These are phyloP conservation scores for Osmoderma eremita DNA, from an alignment of 2,888 invertebrate genomes.

Conservation along the genomic window DNA sequence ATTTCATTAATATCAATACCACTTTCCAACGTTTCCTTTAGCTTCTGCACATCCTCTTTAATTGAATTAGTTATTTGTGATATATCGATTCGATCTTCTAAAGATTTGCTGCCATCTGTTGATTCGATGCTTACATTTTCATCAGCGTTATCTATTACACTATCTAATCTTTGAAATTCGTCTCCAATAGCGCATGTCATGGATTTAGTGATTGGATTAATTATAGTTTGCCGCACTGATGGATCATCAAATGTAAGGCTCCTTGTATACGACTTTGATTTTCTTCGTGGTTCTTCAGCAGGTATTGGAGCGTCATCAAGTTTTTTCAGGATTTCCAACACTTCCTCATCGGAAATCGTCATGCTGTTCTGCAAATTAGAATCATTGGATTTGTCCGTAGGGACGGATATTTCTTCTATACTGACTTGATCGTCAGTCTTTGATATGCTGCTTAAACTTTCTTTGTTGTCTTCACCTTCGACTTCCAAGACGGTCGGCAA, in stretches of 20 bases:
- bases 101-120: neutral
- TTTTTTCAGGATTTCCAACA: conserved; percentile 15
- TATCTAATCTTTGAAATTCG: conserved; percentile 31
- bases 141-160: conserved; percentile 7
- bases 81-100: conserved; percentile 4
- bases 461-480: conserved; percentile 30
- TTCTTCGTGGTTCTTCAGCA: conserved; percentile 18
- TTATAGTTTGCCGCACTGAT: neutral
- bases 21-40: conserved; percentile 35
- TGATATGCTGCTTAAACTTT: neutral
- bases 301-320: conserved; percentile 17
- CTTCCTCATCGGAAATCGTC: conserved; percentile 18
- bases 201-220: conserved; percentile 3
- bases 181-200: conserved; percentile 23
- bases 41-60: conserved; percentile 37
- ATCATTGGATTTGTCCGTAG: neutral
- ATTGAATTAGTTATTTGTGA: conserved; percentile 29
- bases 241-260: conserved; percentile 27
- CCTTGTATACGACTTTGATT: conserved; percentile 19
- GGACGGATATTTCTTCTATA: neutral
- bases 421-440: neutral
- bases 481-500: conserved; percentile 39
- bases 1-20: conserved; percentile 19
- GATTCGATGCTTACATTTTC: conserved; percentile 12
- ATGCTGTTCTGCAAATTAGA: neutral